Conservation (phyloP, 2,888 invertebrate genomes). For the Cheilosia soror region DNA sequence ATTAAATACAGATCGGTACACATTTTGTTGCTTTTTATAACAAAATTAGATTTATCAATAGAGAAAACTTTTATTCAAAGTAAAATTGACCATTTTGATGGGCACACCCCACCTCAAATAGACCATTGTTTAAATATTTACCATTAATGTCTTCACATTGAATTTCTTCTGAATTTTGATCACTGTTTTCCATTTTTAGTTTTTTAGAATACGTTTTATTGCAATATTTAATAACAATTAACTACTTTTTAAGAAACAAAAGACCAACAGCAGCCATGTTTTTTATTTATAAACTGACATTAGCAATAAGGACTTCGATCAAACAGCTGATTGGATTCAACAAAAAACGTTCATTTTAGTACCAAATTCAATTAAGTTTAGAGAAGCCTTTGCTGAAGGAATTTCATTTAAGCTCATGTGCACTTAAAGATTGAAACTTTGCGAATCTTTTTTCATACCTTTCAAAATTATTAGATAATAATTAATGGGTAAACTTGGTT, state of each 20-base stretch:
- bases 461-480: not conserved
- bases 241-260: constrained; percentile 25
- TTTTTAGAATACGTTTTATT: constrained; percentile 7
- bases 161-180: constrained; percentile 49
- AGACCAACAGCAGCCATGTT: constrained; percentile 61
- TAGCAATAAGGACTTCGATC: constrained; percentile 20
- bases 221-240: constrained; percentile 21
- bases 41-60: not conserved
- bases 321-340: constrained; percentile 24
- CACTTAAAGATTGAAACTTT: not conserved
- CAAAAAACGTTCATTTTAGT: not conserved
- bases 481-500: not conserved
- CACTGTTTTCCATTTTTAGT: constrained; percentile 56
- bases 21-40: not conserved
- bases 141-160: constrained; percentile 57
- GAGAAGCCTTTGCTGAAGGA: not conserved
- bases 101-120: not conserved
- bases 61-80: constrained; percentile 2
- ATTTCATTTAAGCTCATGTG: not conserved
- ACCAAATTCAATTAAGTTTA: not conserved
- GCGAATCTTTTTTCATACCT: not conserved
- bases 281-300: constrained; percentile 56
- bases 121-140: constrained; percentile 9
- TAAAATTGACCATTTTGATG: not conserved
- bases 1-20: not conserved